These are phyloP conservation scores for Electrophaes corylata DNA, from an alignment of 2,888 invertebrate genomes.

Conservation along the genomic window DNA sequence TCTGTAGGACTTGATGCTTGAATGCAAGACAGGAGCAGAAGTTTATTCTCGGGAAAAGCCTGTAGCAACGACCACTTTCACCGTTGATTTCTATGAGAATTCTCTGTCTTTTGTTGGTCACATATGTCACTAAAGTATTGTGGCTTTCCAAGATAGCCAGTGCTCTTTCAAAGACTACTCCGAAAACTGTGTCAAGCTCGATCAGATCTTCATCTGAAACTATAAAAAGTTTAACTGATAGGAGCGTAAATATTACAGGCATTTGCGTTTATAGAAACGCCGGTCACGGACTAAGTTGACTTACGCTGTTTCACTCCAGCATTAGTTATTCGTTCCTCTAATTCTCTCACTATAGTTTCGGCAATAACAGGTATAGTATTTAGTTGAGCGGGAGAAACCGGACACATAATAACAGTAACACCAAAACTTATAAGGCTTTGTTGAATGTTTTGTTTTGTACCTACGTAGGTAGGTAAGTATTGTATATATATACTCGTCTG, in stretches of 20 bases:
- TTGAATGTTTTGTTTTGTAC: no score
- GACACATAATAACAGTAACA: conserved; percentile 46
- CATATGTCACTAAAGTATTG: conserved; percentile 76
- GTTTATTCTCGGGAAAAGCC: conserved; percentile 86
- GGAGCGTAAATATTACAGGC: neutral
- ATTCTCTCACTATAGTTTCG: conserved; percentile 49
- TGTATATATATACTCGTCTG: no score
- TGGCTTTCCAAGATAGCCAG: conserved; percentile 86
- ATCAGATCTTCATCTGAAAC: conserved; percentile 84
- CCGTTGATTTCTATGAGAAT: conserved; percentile 85
- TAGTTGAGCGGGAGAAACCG: neutral
- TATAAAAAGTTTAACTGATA: conserved; percentile 45
- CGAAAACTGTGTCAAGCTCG: conserved; percentile 84
- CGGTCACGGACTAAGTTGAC: no score
- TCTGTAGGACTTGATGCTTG: conserved; percentile 81
- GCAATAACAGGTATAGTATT: conserved; percentile 44
- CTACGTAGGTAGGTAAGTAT: no score
- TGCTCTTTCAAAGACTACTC: conserved; percentile 83
- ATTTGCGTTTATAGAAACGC: neutral
- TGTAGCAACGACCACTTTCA: conserved; percentile 82
- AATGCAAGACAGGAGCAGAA: conserved; percentile 88
- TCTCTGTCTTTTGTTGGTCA: conserved; percentile 63
- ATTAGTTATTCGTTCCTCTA: conserved; percentile 50
- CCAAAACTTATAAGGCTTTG: no score
- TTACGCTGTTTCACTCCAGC: conserved; percentile 46